Evolutionary conservation across 2,888 invertebrate genomes (phyloP).

Genomic region (Machimus atricapillus): DNA sequence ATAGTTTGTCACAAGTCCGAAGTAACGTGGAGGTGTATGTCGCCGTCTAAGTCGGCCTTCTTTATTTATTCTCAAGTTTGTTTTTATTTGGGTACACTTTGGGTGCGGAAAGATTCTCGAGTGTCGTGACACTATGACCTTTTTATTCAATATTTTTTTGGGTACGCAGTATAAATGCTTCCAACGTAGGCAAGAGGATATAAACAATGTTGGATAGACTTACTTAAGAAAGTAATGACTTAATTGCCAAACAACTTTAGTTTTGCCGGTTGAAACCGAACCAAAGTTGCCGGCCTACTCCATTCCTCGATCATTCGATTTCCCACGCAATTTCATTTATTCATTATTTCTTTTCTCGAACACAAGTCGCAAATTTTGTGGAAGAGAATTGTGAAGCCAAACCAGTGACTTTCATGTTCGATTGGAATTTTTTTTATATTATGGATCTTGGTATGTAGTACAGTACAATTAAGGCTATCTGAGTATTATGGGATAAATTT

Average conservation of each 20-base stretch:
- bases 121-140: neutral
- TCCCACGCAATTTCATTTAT: neutral
- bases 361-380: neutral
- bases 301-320: neutral
- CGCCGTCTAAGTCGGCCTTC: neutral
- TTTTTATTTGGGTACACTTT: neutral
- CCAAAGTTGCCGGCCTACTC: neutral
- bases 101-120: neutral
- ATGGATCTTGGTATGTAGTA: neutral
- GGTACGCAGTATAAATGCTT: neutral
- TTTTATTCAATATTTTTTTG: neutral
- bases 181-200: neutral
- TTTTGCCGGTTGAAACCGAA: neutral
- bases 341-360: neutral
- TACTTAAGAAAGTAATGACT: neutral
- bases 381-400: neutral
- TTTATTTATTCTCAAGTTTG: neutral
- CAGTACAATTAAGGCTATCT: neutral
- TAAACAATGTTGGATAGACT: neutral
- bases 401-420: neutral
- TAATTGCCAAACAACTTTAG: neutral
- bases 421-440: neutral
- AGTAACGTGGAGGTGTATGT: neutral
- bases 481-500: neutral
- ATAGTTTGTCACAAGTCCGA: neutral